A percentile compares a stretch with the other conserved stretches of the same genome.
Conservation (phyloP, 2,888 invertebrate species). For the Drosophila ochracea region DNA sequence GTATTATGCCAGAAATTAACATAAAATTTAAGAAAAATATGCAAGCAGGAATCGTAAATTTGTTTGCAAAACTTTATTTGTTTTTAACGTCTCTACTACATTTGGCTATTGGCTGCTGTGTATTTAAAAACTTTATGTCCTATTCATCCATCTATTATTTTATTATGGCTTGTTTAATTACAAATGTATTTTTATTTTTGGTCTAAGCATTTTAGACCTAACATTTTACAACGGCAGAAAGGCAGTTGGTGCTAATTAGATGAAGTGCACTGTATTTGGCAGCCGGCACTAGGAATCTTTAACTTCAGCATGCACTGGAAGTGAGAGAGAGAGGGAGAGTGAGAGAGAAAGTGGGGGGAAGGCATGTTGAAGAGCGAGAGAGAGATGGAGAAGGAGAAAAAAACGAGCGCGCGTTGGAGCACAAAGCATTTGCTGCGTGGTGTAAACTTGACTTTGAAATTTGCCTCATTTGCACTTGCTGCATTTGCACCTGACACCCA, state of each 20-base stretch:
- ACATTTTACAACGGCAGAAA: not conserved
- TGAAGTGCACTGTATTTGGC: slow-evolving; percentile 28
- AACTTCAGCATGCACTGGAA: slow-evolving; percentile 25
- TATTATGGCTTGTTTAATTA: not conserved
- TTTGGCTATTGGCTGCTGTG: not conserved
- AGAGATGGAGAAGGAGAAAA: not conserved
- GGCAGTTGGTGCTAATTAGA: slow-evolving; percentile 3
- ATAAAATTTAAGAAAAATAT: not conserved
- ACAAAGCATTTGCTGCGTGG: slow-evolving; percentile 78
- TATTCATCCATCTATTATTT: not conserved
- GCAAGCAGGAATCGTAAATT: not conserved
- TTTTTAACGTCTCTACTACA: not conserved
- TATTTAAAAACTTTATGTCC: not conserved
- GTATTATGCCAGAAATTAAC: not conserved
- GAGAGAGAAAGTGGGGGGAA: not conserved
- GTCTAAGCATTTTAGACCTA: not conserved
- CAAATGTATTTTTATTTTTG: not conserved
- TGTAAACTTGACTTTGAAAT: slow-evolving; percentile 80
- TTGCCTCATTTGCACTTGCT: slow-evolving; percentile 78
- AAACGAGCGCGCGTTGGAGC: slow-evolving; percentile 46
- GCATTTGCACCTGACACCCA: slow-evolving; percentile 61
- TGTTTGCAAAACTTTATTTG: not conserved
- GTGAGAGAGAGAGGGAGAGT: not conserved
- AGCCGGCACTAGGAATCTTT: slow-evolving; percentile 29
- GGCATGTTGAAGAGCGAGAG: not conserved